A percentile compares a stretch with the other conserved stretches of the same genome.
Conservation (phyloP, 2,113 vertebrate species). For the Scatophagus argus region DNA sequence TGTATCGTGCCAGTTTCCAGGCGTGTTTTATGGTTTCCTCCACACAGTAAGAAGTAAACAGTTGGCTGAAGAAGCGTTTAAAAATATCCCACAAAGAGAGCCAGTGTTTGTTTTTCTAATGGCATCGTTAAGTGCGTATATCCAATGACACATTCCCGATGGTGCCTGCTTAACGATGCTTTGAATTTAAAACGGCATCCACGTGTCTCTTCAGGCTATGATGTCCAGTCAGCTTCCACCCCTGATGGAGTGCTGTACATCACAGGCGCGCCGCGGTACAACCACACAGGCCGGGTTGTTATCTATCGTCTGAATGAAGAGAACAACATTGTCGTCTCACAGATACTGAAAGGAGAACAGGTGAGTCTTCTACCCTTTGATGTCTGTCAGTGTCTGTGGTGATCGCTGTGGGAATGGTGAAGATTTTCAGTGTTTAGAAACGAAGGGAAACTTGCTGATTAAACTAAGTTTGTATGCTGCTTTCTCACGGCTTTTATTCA, state of each 20-base stretch:
- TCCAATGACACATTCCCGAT: not conserved
- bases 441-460: too few species aligned
- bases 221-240: conserved; percentile 90
- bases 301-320: conserved; percentile 87
- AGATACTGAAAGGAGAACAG: conserved; percentile 93
- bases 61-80: conserved; percentile 15
- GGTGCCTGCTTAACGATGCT: not conserved
- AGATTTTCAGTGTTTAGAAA: too few species aligned
- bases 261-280: conserved; percentile 94
- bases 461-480: too few species aligned
- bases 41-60: conserved; percentile 42
- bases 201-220: conserved; percentile 86
- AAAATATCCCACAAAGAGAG: conserved; percentile 43
- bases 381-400: too few species aligned
- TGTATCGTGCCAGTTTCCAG: conserved; percentile 36
- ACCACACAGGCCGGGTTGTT: conserved; percentile 94
- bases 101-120: conserved; percentile 2
- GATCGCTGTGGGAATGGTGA: too few species aligned
- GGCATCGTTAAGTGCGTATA: not conserved
- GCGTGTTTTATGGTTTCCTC: conserved; percentile 54
- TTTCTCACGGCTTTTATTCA: too few species aligned
- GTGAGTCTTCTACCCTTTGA: conserved; percentile 71
- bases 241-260: conserved; percentile 88
- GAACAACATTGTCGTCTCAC: conserved; percentile 81
- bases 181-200: not conserved